These are phyloP conservation scores for Colletes gigas DNA, from an alignment of 1,140 invertebrate genomes.

Conservation along the genomic window DNA sequence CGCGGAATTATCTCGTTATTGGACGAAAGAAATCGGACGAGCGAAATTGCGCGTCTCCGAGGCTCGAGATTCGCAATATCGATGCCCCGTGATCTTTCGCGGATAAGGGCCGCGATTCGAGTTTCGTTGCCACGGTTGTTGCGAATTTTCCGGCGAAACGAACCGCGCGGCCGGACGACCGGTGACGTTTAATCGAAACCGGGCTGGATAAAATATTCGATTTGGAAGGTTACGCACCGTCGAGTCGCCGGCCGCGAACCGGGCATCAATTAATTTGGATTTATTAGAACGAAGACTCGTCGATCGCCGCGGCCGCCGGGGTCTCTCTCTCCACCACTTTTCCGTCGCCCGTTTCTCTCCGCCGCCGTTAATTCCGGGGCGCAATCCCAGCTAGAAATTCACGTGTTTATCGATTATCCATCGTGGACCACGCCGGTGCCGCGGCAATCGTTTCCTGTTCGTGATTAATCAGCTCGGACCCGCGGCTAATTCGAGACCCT, in stretches of 20 bases:
- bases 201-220: constrained; percentile 42
- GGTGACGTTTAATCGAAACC: constrained; percentile 53
- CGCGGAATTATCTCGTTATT: constrained; percentile 45
- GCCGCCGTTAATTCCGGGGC: constrained; percentile 9
- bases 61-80: constrained; percentile 51
- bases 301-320: constrained; percentile 10
- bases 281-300: constrained; percentile 62
- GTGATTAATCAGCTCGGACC: constrained; percentile 32
- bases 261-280: constrained; percentile 57
- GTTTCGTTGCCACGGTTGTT: background rate
- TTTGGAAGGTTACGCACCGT: constrained; percentile 44
- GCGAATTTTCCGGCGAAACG: constrained; percentile 8
- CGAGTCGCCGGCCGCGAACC: constrained; percentile 35
- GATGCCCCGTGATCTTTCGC: background rate
- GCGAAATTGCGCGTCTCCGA: constrained; percentile 30
- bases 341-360: constrained; percentile 3
- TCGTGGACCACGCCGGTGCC: constrained; percentile 18
- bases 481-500: constrained; percentile 7
- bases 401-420: constrained; percentile 55
- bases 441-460: constrained; percentile 38
- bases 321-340: background rate
- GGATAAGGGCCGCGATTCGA: too few relatives aligned
- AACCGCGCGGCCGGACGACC: too few relatives aligned
- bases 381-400: constrained; percentile 33
- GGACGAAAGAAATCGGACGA: constrained; percentile 12